phyloP scores from a whole-genome alignment of 1,140 invertebrate genomes.

The Littorina saxatilis region DNA sequence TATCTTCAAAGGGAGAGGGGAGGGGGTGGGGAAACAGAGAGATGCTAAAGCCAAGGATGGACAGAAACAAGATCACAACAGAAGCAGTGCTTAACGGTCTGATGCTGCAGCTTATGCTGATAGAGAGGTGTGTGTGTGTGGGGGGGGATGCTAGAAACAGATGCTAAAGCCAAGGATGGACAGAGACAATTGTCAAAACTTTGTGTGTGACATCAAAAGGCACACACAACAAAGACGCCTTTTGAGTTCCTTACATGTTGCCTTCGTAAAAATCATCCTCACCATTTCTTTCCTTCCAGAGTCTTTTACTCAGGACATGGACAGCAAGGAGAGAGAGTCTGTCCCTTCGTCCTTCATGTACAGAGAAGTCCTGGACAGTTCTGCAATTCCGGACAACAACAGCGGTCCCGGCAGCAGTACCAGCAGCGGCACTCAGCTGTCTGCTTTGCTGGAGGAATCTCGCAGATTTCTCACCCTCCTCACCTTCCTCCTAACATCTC shows the following conservation, averaged over 20 bases:
- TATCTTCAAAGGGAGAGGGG: too few relatives aligned
- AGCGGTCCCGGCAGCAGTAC: not conserved
- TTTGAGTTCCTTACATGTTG: too few relatives aligned
- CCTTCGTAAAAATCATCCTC: too few relatives aligned
- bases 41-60: too few relatives aligned
- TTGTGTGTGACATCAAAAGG: too few relatives aligned
- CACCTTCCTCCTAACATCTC: slow-evolving; percentile 8
- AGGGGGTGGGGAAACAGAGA: too few relatives aligned
- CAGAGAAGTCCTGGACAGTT: slow-evolving; percentile 10
- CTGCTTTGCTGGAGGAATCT: slow-evolving; percentile 8
- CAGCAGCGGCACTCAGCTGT: not conserved
- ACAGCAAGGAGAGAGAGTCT: not conserved
- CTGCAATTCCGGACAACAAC: not conserved
- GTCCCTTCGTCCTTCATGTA: slow-evolving; percentile 33
- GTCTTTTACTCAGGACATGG: slow-evolving; percentile 1
- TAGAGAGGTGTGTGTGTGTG: too few relatives aligned
- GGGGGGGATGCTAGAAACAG: too few relatives aligned
- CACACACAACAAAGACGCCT: too few relatives aligned
- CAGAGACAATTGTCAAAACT: too few relatives aligned
- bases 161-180: too few relatives aligned
- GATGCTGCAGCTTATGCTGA: not conserved
- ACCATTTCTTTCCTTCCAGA: slow-evolving; percentile 20
- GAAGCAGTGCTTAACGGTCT: not conserved
- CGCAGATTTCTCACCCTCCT: slow-evolving; percentile 15
- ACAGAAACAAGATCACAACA: slow-evolving; percentile 30